These are phyloP conservation scores for Mythimna impura DNA, from an alignment of 2,888 invertebrate genomes.

Conservation along the genomic window DNA sequence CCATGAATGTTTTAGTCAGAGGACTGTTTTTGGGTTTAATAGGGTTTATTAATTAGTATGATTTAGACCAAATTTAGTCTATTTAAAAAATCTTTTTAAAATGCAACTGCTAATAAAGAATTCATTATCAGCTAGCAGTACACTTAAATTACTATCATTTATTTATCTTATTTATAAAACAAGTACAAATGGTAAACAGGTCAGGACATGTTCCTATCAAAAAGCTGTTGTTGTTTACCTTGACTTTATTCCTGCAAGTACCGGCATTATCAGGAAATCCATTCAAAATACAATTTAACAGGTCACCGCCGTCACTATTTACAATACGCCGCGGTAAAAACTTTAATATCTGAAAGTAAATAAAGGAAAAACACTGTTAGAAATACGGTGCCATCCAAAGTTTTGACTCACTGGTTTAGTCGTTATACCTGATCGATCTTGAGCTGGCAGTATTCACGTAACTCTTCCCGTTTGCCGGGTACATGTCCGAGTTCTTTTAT, in stretches of 20 bases:
- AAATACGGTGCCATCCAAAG: background rate
- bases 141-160: background rate
- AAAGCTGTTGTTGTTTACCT: slow-evolving; percentile 68
- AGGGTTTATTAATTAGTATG: too few species aligned
- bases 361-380: slow-evolving; percentile 4
- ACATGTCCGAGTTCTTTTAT: slow-evolving; percentile 79
- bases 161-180: background rate
- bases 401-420: background rate
- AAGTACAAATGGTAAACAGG: slow-evolving; percentile 13
- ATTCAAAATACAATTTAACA: slow-evolving; percentile 81
- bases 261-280: slow-evolving; percentile 76
- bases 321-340: slow-evolving; percentile 77
- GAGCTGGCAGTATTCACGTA: slow-evolving; percentile 77
- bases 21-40: too few species aligned
- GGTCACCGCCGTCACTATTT: slow-evolving; percentile 79
- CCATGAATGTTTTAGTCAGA: too few species aligned
- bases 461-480: slow-evolving; percentile 77
- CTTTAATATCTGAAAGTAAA: slow-evolving; percentile 75
- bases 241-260: slow-evolving; percentile 72
- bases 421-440: slow-evolving; percentile 77
- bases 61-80: too few species aligned
- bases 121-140: too few species aligned
- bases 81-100: too few species aligned
- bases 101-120: too few species aligned
- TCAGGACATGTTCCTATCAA: slow-evolving; percentile 11